Base-by-base conservation (phyloP, 2,797 vertebrate species). In the Sebastes oblongus region DNA sequence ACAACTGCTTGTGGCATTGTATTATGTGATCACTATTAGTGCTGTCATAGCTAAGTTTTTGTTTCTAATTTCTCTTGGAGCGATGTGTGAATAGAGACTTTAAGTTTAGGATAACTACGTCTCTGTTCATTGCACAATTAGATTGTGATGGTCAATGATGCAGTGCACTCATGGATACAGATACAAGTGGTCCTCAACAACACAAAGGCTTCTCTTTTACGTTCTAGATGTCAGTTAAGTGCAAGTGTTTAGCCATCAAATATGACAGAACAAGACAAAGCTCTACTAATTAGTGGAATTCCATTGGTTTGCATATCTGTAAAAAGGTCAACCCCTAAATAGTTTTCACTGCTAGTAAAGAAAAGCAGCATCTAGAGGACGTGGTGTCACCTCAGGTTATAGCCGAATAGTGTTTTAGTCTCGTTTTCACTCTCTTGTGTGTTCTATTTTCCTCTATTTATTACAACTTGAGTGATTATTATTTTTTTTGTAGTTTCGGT, bases 191-290 rank as follows among this genome's bases (percentile, higher is more conserved):
- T 10, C 29, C 22, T 67, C n/a, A 32, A 66, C 52, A 30, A 65
- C 22, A 60, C 58, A 78, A 42, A 64, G 18, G 27, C 18, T 65
- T 62, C 32, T 75, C 39, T 34, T 64, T 69, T 66, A 60, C 66
- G 32, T 77, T 85, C 71, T 60, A 34, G 25, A 59, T 69, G 70
- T 39, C 25, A 78, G 75, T 77, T 71, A 77, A 78, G 55, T 71
- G 69, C 12, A 58, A 68, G 22, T 66, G 22, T 42, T 86, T 42
- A 71, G 56, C 8, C 61, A 20, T 69, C 42, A 72, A 64, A 78
- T 68, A n/a, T 62, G 58, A 60, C 64, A 60, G n/a, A 71, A 4
- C 9, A 50, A 62, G 27, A 11, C 22, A 5, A 50, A 24, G 34
- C 58, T 64, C 24, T 13, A 56, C 29, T 78, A 56, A 50, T 75